Percentiles rank a stretch among this genome's conserved stretches.
Evolutionary conservation across 2,888 invertebrate species (phyloP).

Genomic region (Harmothoe impar): DNA sequence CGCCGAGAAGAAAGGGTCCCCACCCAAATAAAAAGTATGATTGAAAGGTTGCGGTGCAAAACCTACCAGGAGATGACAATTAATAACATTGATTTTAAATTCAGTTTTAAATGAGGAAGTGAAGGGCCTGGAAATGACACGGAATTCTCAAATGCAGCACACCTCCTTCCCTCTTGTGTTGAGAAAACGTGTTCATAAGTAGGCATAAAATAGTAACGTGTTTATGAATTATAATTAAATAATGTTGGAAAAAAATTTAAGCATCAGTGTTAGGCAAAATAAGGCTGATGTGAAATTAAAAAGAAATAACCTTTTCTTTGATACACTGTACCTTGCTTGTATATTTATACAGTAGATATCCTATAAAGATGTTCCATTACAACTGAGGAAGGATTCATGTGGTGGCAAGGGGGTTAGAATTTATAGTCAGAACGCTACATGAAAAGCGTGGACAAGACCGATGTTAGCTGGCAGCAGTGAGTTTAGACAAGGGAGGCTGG

Average conservation of each 20-base stretch:
- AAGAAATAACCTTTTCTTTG: no score
- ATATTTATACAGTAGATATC: no score
- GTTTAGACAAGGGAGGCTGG: neutral
- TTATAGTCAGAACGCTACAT: no score
- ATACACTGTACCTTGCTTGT: no score
- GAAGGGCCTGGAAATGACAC: conserved; percentile 50
- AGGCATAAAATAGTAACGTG: no score
- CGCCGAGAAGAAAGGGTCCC: neutral
- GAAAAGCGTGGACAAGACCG: neutral
- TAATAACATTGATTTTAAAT: conserved; percentile 56
- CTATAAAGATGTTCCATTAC: no score
- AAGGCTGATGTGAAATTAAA: neutral
- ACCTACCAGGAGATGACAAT: conserved; percentile 56
- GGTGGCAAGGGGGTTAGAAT: no score
- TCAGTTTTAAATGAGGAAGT: conserved; percentile 49
- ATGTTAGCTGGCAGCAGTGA: neutral
- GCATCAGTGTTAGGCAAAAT: no score
- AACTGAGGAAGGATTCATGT: no score
- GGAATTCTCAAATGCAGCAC: conserved; percentile 11
- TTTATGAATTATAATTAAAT: no score
- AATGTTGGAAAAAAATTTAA: no score
- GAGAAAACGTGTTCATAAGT: neutral
- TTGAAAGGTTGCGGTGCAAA: conserved; percentile 50
- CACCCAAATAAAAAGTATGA: neutral
- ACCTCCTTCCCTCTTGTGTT: neutral